Percentiles rank a stretch among this genome's conserved stretches.
Evolutionary conservation across 2,113 vertebrate genomes (phyloP).

Genomic region (Cyprinodon tularosa): DNA sequence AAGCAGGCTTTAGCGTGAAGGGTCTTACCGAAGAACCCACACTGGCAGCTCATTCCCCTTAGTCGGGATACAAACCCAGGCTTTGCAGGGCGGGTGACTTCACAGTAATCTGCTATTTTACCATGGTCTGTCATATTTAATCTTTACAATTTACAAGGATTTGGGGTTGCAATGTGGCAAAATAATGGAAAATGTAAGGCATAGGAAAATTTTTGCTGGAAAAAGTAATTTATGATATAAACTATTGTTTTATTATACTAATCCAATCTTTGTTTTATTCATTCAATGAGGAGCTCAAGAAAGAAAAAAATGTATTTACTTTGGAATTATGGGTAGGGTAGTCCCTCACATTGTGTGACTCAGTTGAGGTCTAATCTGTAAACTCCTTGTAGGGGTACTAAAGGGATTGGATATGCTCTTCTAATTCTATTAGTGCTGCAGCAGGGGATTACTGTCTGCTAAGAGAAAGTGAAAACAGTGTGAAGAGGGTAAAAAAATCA

Average conservation of each 20-base stretch:
- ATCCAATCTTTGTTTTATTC: constrained; percentile 25
- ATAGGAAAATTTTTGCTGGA: neutral
- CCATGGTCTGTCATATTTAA: neutral
- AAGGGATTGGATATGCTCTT: constrained; percentile 76
- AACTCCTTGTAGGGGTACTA: constrained; percentile 51
- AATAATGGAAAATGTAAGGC: neutral
- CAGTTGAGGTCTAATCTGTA: constrained; percentile 50
- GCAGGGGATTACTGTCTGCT: constrained; percentile 71
- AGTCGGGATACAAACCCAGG: too few species aligned
- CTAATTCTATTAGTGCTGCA: constrained; percentile 74
- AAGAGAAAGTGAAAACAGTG: constrained; percentile 54
- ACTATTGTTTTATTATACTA: neutral
- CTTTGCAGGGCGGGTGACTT: neutral
- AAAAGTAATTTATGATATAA: neutral
- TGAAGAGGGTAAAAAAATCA: constrained; percentile 60
- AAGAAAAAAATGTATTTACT: constrained; percentile 12
- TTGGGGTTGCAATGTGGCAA: neutral
- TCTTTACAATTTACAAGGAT: neutral
- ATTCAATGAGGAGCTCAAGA: constrained; percentile 13
- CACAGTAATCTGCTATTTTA: neutral
- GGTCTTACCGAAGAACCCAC: too few species aligned
- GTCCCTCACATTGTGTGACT: constrained; percentile 52
- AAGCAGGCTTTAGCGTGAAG: too few species aligned
- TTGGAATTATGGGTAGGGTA: constrained; percentile 64
- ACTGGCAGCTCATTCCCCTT: too few species aligned